Percentiles rank a stretch among this genome's conserved stretches.
Evolutionary conservation across 2,797 vertebrate species (phyloP).

Genomic region (Danio kyathit): DNA sequence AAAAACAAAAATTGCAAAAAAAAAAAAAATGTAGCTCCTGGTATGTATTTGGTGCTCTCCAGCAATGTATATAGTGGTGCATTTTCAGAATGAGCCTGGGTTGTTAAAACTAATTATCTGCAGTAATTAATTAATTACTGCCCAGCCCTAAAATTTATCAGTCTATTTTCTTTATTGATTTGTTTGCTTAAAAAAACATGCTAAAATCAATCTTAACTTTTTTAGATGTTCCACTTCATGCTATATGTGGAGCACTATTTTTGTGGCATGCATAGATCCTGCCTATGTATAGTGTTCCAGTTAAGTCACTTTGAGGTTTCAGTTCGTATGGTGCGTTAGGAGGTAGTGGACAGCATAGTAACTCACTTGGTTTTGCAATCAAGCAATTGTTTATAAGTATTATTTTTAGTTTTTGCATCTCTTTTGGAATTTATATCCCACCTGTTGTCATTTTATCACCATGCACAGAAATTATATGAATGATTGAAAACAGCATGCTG

Average conservation of each 20-base stretch:
- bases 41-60: no score
- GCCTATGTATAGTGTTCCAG: conserved; percentile 5
- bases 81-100: no score
- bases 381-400: conserved; percentile 12
- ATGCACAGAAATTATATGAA: background rate
- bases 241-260: background rate
- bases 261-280: background rate
- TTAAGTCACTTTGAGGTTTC: conserved; percentile 10
- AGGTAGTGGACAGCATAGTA: background rate
- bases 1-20: no score
- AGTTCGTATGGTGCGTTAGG: background rate
- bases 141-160: no score
- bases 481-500: background rate
- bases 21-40: no score
- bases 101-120: no score
- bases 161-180: background rate
- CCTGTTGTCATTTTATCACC: conserved; percentile 14
- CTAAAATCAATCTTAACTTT: background rate
- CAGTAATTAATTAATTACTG: no score
- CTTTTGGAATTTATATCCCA: conserved; percentile 13
- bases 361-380: conserved; percentile 23
- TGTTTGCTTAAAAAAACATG: background rate
- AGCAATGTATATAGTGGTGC: no score
- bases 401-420: conserved; percentile 29
- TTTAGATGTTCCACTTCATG: no score